Evolutionary conservation across 35 echinoderm and acorn worm species (phyloP).

Genomic region (Lytechinus variegatus): DNA sequence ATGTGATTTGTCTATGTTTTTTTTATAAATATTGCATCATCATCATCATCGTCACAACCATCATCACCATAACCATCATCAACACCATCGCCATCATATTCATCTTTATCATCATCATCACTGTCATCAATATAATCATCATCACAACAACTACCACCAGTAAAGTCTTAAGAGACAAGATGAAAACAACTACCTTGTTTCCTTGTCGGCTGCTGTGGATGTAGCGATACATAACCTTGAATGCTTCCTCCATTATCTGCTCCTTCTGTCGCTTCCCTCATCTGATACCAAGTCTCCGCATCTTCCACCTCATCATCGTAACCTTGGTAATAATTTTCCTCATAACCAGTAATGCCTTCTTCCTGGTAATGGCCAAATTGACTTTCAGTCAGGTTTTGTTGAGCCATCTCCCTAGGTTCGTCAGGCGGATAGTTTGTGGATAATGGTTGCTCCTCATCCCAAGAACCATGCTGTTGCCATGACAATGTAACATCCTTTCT

Average conservation of each 20-base stretch:
- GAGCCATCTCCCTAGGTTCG: not conserved
- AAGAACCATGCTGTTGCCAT: slow-evolving; percentile 27
- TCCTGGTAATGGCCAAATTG: not conserved
- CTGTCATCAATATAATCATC: too few relatives aligned
- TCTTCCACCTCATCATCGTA: slow-evolving; percentile 14
- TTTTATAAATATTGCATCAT: too few relatives aligned
- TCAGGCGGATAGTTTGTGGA: slow-evolving; percentile 40
- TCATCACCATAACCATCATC: too few relatives aligned
- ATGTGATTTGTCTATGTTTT: too few relatives aligned
- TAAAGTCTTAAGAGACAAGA: too few relatives aligned
- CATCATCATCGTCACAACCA: too few relatives aligned
- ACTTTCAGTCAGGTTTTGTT: not conserved
- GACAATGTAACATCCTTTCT: not conserved
- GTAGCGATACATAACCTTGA: slow-evolving; percentile 40
- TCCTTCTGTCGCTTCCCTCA: slow-evolving; percentile 36
- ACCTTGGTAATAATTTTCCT: not conserved
- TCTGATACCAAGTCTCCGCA: slow-evolving; percentile 17
- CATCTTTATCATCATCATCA: too few relatives aligned
- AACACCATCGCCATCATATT: too few relatives aligned
- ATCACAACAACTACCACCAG: too few relatives aligned
- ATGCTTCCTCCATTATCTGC: not conserved
- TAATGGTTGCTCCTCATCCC: not conserved
- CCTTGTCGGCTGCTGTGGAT: not conserved
- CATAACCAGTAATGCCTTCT: not conserved
- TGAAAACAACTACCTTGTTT: not conserved